Evolutionary conservation across 2,113 vertebrate genomes (phyloP).

Genomic region (Bos indicus): DNA sequence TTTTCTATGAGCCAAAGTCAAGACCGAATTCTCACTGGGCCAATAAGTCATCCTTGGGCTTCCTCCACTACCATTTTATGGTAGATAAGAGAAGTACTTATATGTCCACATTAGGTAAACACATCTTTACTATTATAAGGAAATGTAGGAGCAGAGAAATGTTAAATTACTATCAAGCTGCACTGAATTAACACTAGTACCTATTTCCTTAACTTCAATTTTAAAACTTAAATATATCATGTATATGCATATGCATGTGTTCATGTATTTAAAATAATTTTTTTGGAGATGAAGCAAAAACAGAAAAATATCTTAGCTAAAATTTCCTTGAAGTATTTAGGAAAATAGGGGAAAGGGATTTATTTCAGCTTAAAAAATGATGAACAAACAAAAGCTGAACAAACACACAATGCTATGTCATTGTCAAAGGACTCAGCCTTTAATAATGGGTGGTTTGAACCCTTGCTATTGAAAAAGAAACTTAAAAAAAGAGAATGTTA

Average conservation of each 20-base stretch:
- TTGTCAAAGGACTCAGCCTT: constrained; percentile 61
- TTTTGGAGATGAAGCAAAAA: background rate
- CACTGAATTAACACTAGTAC: background rate
- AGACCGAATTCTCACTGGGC: background rate
- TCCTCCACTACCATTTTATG: background rate
- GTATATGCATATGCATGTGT: background rate
- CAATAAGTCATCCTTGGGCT: background rate
- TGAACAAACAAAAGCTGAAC: constrained; percentile 61
- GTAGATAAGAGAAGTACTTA: background rate
- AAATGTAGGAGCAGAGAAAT: background rate
- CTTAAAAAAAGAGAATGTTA: constrained; percentile 48
- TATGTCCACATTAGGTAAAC: background rate
- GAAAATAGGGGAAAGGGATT: constrained; percentile 22
- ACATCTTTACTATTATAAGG: background rate
- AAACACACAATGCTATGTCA: constrained; percentile 49
- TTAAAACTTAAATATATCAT: background rate
- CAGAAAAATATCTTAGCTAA: constrained; percentile 34
- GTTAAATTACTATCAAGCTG: background rate
- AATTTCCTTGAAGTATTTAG: constrained; percentile 48
- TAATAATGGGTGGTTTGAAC: constrained; percentile 72
- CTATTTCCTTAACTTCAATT: background rate
- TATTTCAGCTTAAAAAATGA: constrained; percentile 67
- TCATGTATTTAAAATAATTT: background rate
- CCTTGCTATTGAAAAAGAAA: constrained; percentile 63
- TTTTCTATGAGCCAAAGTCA: background rate